Evolutionary conservation across 1,140 invertebrate genomes (phyloP), one percentile per base, ranked within the genome.

Genomic region (Reticulitermes speratus): DNA sequence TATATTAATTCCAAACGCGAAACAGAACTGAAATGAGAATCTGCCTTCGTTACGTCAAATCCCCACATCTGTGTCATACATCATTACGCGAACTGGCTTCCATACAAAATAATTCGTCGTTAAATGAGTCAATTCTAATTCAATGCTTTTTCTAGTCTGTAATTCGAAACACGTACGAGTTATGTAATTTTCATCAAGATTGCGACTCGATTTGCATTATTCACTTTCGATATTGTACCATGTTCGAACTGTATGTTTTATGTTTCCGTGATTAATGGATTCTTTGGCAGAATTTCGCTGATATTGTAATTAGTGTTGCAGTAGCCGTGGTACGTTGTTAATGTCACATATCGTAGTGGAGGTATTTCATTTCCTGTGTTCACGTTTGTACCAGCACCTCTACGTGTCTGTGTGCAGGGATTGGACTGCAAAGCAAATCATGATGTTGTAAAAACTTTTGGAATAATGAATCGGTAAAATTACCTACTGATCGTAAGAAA

Each of bases 251-350:
- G 55, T 59, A 30, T 75, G n/a, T 75, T 75, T 65, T 30, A 30
- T 75, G n/a, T 30, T 11, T 11, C 0, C 65, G 14, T 75, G 65
- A 75, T 75, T 75, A 75, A 75, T 75, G n/a, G 65, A 30, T 75
- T 75, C 65, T 30, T 75, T 75, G 65, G 25, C 25, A n/a, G 65
- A 30, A 75, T 75, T 75, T 75, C n/a, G 65, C 65, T 75, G 65
- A 75, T 75, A 75, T 14, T 75, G 65, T 75, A 75, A 75, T 75
- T 75, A 75, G 65, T 30, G n/a, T 75, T 14, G 65, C 65, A 75
- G 8, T 75, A 75, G n/a, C n/a, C n/a, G 14, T 75, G 3, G n/a
- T 75, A 75, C 14, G 65, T 30, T 75, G 65, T 75, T 75, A 75
- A 75, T 75, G 65, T 75, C 30, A 30, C 25, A 75, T 9, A 30